phyloP scores from a whole-genome alignment of 2,797 vertebrate species.

The Varecia variegata region DNA sequence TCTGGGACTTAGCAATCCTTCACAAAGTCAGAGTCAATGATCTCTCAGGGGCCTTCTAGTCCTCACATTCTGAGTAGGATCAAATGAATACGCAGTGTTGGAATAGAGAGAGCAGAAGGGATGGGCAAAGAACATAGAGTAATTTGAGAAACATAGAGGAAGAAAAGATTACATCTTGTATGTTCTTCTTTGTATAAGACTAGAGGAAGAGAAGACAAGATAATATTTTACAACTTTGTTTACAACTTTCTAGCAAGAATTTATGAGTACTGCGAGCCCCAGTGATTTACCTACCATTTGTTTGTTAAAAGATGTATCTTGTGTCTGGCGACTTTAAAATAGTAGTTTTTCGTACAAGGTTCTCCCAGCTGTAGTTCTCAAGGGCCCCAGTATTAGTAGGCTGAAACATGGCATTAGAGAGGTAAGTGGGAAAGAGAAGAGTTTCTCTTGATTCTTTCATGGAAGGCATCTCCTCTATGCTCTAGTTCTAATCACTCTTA shows the following conservation, averaged over 20 bases:
- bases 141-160: not conserved
- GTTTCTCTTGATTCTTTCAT: not conserved
- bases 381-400: not conserved
- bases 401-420: not conserved
- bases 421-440: not conserved
- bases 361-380: not conserved
- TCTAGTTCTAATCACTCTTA: not conserved
- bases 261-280: not conserved
- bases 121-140: not conserved
- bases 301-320: not conserved
- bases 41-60: not conserved
- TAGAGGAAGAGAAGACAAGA: not conserved
- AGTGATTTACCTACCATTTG: not conserved
- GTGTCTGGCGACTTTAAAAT: not conserved
- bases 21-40: not conserved
- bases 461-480: not conserved
- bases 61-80: not conserved
- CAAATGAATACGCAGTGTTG: not conserved
- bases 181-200: not conserved
- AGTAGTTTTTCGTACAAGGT: not conserved
- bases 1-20: not conserved
- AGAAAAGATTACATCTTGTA: not conserved
- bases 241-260: conserved; percentile 1
- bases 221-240: not conserved
- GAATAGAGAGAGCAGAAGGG: not conserved